Evolutionary conservation across 2,113 vertebrate genomes (phyloP).

Genomic region (Pelmatolapia mariae): DNA sequence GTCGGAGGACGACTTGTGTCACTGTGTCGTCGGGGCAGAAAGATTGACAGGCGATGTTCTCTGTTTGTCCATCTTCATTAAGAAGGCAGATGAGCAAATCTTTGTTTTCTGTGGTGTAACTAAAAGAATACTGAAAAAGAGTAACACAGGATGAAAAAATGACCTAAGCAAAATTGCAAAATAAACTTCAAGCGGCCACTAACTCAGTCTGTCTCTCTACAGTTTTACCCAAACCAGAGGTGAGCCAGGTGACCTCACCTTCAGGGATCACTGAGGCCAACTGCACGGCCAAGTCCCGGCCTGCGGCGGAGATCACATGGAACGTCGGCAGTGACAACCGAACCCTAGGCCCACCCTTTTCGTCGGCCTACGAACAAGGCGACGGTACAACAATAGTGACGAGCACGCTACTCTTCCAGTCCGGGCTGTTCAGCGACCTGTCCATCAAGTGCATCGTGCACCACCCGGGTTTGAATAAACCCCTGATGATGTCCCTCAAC

Average conservation of each 20-base stretch:
- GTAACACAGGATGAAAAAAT: background rate
- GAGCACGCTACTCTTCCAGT: slow-evolving; percentile 61
- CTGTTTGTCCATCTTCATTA: background rate
- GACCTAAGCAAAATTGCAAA: background rate
- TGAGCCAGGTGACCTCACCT: slow-evolving; percentile 47
- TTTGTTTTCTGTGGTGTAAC: background rate
- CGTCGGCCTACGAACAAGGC: slow-evolving; percentile 21
- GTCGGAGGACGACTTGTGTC: background rate
- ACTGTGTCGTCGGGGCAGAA: background rate
- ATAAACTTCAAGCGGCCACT: background rate
- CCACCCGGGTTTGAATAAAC: slow-evolving; percentile 60
- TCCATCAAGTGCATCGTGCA: slow-evolving; percentile 59
- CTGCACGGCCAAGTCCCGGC: slow-evolving; percentile 66
- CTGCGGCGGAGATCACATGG: slow-evolving; percentile 62
- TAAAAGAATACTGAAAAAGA: background rate
- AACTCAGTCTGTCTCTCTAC: background rate
- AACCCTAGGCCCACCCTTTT: slow-evolving; percentile 50
- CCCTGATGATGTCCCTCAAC: slow-evolving; percentile 40
- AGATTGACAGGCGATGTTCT: slow-evolving; percentile 5
- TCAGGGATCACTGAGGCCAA: slow-evolving; percentile 68
- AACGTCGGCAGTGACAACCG: slow-evolving; percentile 50
- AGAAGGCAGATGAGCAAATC: background rate
- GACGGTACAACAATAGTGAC: slow-evolving; percentile 69
- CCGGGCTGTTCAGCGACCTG: slow-evolving; percentile 25
- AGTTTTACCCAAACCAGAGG: slow-evolving; percentile 71